Conservation (phyloP, 1,140 invertebrate species). For the Diorhabda sublineata region DNA sequence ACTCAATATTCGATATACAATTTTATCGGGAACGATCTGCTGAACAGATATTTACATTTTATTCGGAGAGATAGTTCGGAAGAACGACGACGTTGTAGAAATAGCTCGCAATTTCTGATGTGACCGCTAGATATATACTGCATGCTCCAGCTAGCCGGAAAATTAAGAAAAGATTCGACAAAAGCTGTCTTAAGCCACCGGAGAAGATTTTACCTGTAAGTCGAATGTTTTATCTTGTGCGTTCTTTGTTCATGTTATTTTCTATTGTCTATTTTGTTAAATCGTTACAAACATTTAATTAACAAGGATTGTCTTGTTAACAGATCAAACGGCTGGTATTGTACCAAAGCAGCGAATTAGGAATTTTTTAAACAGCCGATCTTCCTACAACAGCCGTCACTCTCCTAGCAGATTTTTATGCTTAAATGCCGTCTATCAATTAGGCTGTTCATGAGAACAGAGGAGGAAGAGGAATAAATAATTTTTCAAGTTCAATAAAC, state of each 20-base stretch:
- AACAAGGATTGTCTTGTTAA: neutral
- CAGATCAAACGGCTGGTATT: too few species aligned
- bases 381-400: too few species aligned
- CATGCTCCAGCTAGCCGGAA: constrained; percentile 26
- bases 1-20: neutral
- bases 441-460: too few species aligned
- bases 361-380: too few species aligned
- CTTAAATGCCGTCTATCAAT: too few species aligned
- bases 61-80: neutral
- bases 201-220: constrained; percentile 17
- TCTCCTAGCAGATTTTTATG: too few species aligned
- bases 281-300: neutral
- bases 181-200: constrained; percentile 18
- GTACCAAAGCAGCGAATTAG: too few species aligned
- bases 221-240: neutral
- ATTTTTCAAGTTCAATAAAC: too few species aligned
- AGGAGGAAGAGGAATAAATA: too few species aligned
- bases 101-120: constrained; percentile 20
- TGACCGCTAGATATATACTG: constrained; percentile 19
- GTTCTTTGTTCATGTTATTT: neutral
- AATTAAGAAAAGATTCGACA: constrained; percentile 26
- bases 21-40: neutral
- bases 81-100: constrained; percentile 8
- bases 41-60: neutral
- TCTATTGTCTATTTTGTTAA: neutral